Evolutionary conservation across 2,888 invertebrate genomes (phyloP).

Genomic region (Ochropacha duplaris): DNA sequence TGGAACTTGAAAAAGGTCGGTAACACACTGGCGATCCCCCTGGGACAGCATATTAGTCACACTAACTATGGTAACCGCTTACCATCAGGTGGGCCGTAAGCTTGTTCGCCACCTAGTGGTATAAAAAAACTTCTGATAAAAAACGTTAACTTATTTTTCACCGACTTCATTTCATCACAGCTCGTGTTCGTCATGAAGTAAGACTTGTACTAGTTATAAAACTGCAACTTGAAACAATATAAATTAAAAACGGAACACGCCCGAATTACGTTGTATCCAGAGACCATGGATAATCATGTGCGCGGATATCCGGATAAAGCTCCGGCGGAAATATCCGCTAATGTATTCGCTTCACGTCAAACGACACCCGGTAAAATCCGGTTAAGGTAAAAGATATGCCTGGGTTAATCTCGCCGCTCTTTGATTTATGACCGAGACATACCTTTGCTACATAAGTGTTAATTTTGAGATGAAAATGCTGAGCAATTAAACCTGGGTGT

Average conservation of each 20-base stretch:
- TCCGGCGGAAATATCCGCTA: constrained; percentile 49
- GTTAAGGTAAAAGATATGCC: constrained; percentile 75
- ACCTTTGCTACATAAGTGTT: constrained; percentile 44
- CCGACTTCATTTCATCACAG: no score
- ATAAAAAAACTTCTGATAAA: no score
- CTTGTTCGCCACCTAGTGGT: no score
- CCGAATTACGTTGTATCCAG: constrained; percentile 45
- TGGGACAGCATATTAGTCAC: no score
- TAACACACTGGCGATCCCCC: no score
- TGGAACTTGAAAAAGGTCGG: no score
- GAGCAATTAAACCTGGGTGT: constrained; percentile 29
- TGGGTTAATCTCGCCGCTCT: constrained; percentile 68
- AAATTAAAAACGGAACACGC: constrained; percentile 46
- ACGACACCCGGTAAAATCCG: constrained; percentile 72
- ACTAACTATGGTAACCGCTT: no score
- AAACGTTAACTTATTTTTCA: no score
- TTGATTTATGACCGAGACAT: constrained; percentile 69
- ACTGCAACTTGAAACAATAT: constrained; percentile 9
- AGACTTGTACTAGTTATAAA: not conserved
- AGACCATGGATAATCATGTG: constrained; percentile 56
- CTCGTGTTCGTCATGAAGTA: no score
- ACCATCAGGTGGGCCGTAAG: no score
- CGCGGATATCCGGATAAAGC: constrained; percentile 52
- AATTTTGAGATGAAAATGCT: constrained; percentile 33
- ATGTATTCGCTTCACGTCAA: constrained; percentile 74